phyloP scores from a whole-genome alignment of 2,797 vertebrate genomes.

The Salarias fasciatus region DNA sequence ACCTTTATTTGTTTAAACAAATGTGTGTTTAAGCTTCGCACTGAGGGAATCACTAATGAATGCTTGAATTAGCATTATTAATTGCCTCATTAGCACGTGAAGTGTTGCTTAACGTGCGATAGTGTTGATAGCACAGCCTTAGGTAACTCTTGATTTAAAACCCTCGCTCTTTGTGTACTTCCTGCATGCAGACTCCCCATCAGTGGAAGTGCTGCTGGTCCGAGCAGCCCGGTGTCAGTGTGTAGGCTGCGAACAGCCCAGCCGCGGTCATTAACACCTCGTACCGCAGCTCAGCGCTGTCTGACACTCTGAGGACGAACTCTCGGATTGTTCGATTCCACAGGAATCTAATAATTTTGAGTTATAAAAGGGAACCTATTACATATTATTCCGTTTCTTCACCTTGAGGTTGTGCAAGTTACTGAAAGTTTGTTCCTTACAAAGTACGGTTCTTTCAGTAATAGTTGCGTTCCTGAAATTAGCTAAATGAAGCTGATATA shows the following conservation, averaged over 20 bases:
- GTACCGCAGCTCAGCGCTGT: slow-evolving; percentile 1
- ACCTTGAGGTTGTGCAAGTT: no score
- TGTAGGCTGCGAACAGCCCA: slow-evolving; percentile 20
- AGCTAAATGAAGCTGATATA: no score
- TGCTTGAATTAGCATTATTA: slow-evolving; percentile 5
- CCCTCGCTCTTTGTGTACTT: neutral
- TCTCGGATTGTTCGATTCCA: neutral
- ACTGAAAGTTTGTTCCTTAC: no score
- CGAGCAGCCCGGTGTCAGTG: neutral
- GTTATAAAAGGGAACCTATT: slow-evolving; percentile 1
- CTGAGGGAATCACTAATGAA: slow-evolving; percentile 3
- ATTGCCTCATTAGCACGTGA: slow-evolving; percentile 19
- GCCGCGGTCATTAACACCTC: slow-evolving; percentile 14
- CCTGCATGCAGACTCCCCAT: neutral
- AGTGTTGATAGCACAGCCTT: slow-evolving; percentile 4
- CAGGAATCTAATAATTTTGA: slow-evolving; percentile 7
- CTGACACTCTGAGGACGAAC: slow-evolving; percentile 2
- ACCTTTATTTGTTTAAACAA: no score
- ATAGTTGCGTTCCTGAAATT: no score
- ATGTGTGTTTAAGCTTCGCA: no score
- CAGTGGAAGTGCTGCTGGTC: neutral
- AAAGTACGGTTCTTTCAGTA: no score
- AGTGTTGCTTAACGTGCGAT: slow-evolving; percentile 9
- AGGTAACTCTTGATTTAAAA: neutral
- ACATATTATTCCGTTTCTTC: no score